Evolutionary conservation across 1,140 invertebrate genomes (phyloP).

Genomic region (Drosophila kanapiae): DNA sequence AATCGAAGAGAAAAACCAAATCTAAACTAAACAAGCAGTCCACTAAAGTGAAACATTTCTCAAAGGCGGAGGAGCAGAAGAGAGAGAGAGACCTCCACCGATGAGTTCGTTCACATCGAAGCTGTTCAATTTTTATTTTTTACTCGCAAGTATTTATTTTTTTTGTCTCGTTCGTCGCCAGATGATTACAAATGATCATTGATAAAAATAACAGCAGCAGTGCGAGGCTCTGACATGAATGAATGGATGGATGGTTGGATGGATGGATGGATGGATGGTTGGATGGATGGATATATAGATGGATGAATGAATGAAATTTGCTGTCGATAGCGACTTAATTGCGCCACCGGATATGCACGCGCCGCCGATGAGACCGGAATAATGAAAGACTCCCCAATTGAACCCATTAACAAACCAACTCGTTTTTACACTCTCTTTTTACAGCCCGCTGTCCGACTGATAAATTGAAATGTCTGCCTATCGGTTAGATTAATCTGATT

Average conservation of each 20-base stretch:
- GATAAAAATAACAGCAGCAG: constrained; percentile 62
- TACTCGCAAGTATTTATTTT: constrained; percentile 21
- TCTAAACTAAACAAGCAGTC: constrained; percentile 43
- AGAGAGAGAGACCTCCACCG: constrained; percentile 23
- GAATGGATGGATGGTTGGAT: constrained; percentile 52
- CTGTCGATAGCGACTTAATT: constrained; percentile 58
- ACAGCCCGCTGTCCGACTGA: constrained; percentile 8
- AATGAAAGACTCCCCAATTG: constrained; percentile 30
- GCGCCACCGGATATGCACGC: constrained; percentile 59
- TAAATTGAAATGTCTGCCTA: constrained; percentile 39
- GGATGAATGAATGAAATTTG: constrained; percentile 45
- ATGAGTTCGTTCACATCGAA: constrained; percentile 67
- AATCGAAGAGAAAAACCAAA: constrained; percentile 25
- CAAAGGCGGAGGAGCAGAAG: constrained; percentile 25
- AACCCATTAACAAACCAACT: constrained; percentile 26
- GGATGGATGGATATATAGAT: not conserved
- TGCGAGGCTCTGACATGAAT: constrained; percentile 42
- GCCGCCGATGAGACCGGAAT: constrained; percentile 43
- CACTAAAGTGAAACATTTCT: constrained; percentile 46
- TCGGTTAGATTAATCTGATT: constrained; percentile 39
- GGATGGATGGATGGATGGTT: constrained; percentile 14
- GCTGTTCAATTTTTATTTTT: constrained; percentile 58
- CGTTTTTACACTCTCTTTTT: constrained; percentile 35
- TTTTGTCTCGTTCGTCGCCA: constrained; percentile 42
- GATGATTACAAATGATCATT: constrained; percentile 69